A percentile compares a stretch with the other conserved stretches of the same genome.
Conservation (phyloP, 2,113 vertebrate species). For the Gavialis gangeticus region DNA sequence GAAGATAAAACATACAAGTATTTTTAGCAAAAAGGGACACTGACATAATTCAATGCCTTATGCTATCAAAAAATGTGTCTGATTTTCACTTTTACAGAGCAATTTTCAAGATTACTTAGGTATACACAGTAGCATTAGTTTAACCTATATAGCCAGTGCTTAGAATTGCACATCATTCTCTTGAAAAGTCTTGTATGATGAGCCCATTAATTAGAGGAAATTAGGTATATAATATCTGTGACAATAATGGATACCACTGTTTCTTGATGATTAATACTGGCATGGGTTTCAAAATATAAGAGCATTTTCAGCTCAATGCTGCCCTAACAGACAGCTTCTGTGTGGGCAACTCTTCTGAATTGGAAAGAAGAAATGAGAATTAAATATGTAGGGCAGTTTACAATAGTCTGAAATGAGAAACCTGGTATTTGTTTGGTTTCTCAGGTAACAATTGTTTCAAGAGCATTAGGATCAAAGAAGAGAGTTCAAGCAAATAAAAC, state of each 20-base stretch:
- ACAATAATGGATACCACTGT: background rate
- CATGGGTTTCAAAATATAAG: background rate
- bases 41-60: too few relatives aligned
- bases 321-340: background rate
- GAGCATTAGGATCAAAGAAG: background rate
- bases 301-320: background rate
- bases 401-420: background rate
- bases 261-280: background rate
- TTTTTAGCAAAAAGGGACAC: background rate
- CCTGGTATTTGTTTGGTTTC: background rate
- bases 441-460: background rate
- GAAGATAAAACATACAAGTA: background rate
- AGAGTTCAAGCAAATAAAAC: background rate
- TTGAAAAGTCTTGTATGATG: background rate
- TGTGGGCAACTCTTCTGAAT: background rate
- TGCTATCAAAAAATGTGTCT: too few relatives aligned
- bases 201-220: background rate
- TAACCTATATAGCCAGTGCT: background rate
- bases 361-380: background rate
- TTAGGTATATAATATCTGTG: background rate
- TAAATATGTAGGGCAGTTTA: background rate
- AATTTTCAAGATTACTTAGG: too few relatives aligned
- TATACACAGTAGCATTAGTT: too few relatives aligned
- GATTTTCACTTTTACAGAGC: too few relatives aligned
- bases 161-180: slow-evolving; percentile 28